Evolutionary conservation across 2,797 vertebrate species (phyloP).

Genomic region (Manis javanica): DNA sequence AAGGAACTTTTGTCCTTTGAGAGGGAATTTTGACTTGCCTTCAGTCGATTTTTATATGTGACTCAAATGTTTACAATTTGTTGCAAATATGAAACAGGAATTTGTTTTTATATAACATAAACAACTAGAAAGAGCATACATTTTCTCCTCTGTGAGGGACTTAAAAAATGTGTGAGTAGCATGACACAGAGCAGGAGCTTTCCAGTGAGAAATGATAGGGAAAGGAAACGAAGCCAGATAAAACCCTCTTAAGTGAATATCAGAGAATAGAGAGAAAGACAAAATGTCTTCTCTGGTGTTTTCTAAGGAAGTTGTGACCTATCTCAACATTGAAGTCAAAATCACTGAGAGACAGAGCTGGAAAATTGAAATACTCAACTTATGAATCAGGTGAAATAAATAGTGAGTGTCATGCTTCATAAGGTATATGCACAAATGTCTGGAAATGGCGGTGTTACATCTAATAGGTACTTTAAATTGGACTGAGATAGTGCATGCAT

Average conservation of each 20-base stretch:
- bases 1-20: background rate
- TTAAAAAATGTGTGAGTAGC: background rate
- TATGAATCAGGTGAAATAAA: conserved; percentile 37
- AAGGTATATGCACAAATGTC: conserved; percentile 7
- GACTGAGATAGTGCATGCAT: background rate
- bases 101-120: conserved; percentile 41
- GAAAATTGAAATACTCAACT: conserved; percentile 42
- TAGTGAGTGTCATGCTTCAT: background rate
- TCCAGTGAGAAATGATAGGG: background rate
- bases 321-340: conserved; percentile 53
- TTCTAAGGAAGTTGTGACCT: conserved; percentile 42
- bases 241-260: background rate
- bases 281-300: conserved; percentile 40
- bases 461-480: conserved; percentile 38
- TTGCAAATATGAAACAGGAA: conserved; percentile 7
- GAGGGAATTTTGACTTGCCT: background rate
- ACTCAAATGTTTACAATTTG: background rate
- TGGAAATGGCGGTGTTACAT: conserved; percentile 11
- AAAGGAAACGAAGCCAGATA: conserved; percentile 38
- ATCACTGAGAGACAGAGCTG: background rate
- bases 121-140: background rate
- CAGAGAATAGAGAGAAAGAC: background rate
- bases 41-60: conserved; percentile 10
- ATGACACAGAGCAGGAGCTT: background rate
- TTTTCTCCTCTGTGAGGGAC: conserved; percentile 36